Evolutionary conservation across 1,140 invertebrate species (phyloP), one percentile per base, ranked within the genome.

Genomic region (Drosophila burlai): DNA sequence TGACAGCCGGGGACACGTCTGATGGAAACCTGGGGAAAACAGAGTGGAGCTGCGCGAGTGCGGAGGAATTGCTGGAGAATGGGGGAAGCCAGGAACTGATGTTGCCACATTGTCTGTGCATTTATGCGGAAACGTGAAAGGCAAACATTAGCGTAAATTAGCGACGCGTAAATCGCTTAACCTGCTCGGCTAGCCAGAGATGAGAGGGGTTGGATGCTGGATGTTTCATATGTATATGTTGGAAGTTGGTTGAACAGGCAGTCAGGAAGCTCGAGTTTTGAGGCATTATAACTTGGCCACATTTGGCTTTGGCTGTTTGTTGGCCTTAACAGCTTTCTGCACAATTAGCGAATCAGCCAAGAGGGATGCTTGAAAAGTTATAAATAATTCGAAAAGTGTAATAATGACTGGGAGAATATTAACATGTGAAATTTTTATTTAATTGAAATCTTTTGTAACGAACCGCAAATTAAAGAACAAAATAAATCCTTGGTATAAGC

Each of bases 121-220:
- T 80, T 89, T 81, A 80, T 87, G 84, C 83, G 81, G 81, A 81
- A 89, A 89, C 89, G 74, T 83, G 65, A 84, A 90, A 81, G 74
- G 77, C 85, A 84, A 90, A 89, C 84, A 89, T 89, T 89, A 89
- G 76, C 81, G 84, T 75, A 84, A 90, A 89, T 89, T 89, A 90
- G 85, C 85, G 85, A 80, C 69, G 85, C 85, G 78, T 90, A 90
- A 81, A 90, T 84, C 85, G 84, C 74, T 87, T 89, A 87, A 78
- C 81, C 69, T 73, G 69, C 67, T 72, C 71, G 43, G 55, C 65
- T 26, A 62, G 40, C 45, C 16, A 34, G 10, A 31, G 29, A n/a
- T 24, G 54, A 42, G 13, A 50, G 15, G 45, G 54, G 26, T 2
- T 40, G 46, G 21, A 24, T 26, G 21, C 46, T 47, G 24, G 57